A percentile compares a stretch with the other conserved stretches of the same genome.
Evolutionary conservation across 2,888 invertebrate genomes (phyloP).

Genomic region (Lithophane socia): DNA sequence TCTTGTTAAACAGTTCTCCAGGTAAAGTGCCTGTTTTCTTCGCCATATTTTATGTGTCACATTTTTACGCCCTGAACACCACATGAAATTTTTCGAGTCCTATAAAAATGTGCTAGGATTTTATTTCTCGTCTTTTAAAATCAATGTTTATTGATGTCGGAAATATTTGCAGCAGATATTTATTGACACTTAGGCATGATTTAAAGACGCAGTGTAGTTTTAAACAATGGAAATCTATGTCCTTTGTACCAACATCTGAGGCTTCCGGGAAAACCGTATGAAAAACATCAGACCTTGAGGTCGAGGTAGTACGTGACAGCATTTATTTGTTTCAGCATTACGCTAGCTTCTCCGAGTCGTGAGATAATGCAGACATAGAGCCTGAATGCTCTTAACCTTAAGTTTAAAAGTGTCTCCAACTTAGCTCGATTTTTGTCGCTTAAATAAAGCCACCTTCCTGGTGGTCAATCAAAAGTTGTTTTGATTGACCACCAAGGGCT

Average conservation of each 20-base stretch:
- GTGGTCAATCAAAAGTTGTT: no score
- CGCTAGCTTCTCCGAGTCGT: neutral
- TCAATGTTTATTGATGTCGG: neutral
- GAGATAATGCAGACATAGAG: neutral
- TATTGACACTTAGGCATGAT: neutral
- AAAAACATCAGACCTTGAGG: conserved; percentile 31
- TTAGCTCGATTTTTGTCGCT: neutral
- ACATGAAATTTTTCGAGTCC: neutral
- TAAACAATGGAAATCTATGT: conserved; percentile 41
- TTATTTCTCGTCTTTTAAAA: neutral
- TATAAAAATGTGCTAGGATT: neutral
- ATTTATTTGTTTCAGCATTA: neutral
- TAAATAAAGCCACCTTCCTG: neutral
- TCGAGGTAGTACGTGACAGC: conserved; percentile 4
- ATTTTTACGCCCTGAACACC: no score
- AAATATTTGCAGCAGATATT: conserved; percentile 9
- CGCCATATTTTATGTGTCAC: neutral
- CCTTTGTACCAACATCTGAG: conserved; percentile 23
- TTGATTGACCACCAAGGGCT: neutral
- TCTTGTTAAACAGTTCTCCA: neutral
- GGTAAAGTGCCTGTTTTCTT: neutral
- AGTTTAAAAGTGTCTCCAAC: neutral
- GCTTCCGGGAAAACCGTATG: conserved; percentile 24
- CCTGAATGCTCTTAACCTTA: neutral
- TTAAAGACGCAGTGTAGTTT: neutral